phyloP scores from a whole-genome alignment of 2,797 vertebrate species.

The Crypturellus tataupa region DNA sequence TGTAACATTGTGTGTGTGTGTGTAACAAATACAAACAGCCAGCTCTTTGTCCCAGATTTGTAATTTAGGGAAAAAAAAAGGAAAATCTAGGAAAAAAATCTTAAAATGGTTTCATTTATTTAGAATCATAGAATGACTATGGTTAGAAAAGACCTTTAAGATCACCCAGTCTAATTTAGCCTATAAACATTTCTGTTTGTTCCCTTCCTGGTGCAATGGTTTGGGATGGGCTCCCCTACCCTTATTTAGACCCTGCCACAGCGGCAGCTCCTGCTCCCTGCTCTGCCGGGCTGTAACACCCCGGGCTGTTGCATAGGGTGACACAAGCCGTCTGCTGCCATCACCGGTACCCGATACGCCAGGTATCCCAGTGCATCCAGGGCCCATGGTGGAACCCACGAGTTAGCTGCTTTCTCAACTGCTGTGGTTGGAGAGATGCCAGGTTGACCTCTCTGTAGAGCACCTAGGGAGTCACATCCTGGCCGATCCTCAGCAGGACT shows the following conservation, averaged over 20 bases:
- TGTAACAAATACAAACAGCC: constrained; percentile 17
- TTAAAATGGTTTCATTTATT: background rate
- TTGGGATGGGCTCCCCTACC: background rate
- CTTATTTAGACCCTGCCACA: background rate
- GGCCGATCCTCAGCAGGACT: background rate
- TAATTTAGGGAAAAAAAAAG: background rate
- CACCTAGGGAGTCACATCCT: background rate
- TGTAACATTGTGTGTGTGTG: background rate
- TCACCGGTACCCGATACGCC: background rate
- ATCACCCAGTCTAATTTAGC: too few species aligned
- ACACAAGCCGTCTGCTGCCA: background rate
- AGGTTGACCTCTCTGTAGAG: rapidly evolving
- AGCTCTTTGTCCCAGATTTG: background rate
- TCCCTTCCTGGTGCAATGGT: background rate
- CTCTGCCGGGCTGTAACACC: background rate
- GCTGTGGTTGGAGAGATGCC: too few species aligned
- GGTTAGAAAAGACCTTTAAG: too few species aligned
- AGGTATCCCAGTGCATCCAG: background rate
- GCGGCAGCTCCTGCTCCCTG: background rate
- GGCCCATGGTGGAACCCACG: background rate
- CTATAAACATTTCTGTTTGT: background rate
- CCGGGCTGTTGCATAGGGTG: background rate
- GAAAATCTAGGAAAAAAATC: background rate
- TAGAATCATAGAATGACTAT: too few species aligned
- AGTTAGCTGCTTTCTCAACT: background rate